These are phyloP conservation scores for Meliscaeva auricollis DNA, from an alignment of 2,888 invertebrate species.

Conservation along the genomic window DNA sequence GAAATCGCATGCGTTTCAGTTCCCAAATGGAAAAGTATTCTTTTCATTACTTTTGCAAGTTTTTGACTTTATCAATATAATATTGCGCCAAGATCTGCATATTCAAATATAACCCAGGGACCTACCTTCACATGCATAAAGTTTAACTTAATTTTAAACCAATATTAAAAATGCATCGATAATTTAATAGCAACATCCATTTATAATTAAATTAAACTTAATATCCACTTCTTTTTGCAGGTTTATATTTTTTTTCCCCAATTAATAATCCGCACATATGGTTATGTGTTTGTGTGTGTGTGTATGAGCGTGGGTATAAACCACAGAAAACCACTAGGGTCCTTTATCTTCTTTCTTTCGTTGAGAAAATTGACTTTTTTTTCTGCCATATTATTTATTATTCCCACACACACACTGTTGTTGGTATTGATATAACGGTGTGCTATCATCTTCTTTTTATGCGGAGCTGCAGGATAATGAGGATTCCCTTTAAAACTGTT, in stretches of 20 bases:
- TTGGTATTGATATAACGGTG: not conserved
- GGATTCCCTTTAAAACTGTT: slow-evolving; percentile 5
- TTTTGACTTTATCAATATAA: too few relatives aligned
- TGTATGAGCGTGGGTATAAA: not conserved
- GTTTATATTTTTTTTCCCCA: not conserved
- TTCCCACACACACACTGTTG: not conserved
- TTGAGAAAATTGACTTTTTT: not conserved
- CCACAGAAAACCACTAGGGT: not conserved
- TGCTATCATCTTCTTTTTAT: not conserved
- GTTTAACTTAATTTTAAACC: slow-evolving; percentile 22
- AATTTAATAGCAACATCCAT: slow-evolving; percentile 39
- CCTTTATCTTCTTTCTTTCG: not conserved
- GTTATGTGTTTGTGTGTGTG: not conserved
- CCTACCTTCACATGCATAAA: not conserved
- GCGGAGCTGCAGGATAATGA: not conserved
- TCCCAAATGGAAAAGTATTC: too few relatives aligned
- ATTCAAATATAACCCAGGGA: not conserved
- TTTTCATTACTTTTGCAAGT: too few relatives aligned
- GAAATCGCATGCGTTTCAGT: too few relatives aligned
- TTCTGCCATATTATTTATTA: not conserved
- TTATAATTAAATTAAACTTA: slow-evolving; percentile 63
- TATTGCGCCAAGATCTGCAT: too few relatives aligned
- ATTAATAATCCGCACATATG: not conserved
- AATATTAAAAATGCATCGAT: not conserved
- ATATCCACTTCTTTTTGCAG: slow-evolving; percentile 42